Conservation (phyloP, 2,113 vertebrate genomes). For the Solea solea region DNA sequence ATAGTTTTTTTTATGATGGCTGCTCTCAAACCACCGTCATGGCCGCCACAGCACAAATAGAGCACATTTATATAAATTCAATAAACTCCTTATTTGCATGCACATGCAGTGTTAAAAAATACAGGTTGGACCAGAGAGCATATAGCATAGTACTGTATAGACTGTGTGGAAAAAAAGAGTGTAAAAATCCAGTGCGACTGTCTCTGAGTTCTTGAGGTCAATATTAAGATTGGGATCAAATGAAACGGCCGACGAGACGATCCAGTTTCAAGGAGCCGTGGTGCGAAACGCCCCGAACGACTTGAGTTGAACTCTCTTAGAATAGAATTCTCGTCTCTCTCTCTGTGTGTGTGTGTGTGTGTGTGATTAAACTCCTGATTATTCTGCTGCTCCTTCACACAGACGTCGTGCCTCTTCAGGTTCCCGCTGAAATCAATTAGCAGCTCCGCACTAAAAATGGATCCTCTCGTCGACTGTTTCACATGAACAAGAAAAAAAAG, state of each 20-base stretch:
- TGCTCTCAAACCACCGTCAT: conserved; percentile 57
- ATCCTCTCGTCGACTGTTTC: conserved; percentile 72
- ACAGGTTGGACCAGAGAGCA: conserved; percentile 73
- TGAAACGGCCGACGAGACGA: conserved; percentile 75
- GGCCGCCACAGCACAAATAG: conserved; percentile 67
- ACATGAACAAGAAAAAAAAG: conserved; percentile 12
- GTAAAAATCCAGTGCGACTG: conserved; percentile 83
- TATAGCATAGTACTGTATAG: conserved; percentile 32
- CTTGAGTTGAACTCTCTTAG: background rate
- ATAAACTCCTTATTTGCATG: conserved; percentile 74
- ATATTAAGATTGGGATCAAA: conserved; percentile 67
- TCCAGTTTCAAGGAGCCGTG: conserved; percentile 58
- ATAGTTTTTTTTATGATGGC: conserved; percentile 2
- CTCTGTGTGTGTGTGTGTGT: background rate
- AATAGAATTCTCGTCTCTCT: too few relatives aligned
- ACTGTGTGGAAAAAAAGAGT: conserved; percentile 66
- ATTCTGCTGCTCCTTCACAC: conserved; percentile 21
- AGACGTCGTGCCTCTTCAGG: conserved; percentile 11
- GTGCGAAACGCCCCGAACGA: conserved; percentile 17
- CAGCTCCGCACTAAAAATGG: conserved; percentile 54
- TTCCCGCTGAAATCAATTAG: conserved; percentile 33
- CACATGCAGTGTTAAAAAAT: conserved; percentile 84
- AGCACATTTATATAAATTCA: conserved; percentile 73
- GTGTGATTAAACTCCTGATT: conserved; percentile 22
- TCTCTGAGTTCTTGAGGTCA: conserved; percentile 83